These are phyloP conservation scores for Phengaris arion DNA, from an alignment of 2,888 invertebrate species.

Conservation along the genomic window DNA sequence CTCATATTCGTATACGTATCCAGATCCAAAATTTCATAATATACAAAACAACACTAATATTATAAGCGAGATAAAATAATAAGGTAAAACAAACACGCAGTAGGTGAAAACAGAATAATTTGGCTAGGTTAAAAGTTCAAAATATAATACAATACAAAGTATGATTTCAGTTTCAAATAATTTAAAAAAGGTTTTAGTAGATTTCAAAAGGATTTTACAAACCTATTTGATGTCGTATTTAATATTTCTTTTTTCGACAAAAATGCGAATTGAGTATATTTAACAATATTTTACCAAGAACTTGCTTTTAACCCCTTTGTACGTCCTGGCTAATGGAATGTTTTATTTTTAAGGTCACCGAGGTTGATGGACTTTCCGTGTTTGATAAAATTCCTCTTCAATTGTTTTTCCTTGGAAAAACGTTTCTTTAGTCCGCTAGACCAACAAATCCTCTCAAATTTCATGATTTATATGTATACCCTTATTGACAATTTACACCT, in stretches of 20 bases:
- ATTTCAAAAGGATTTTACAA: neutral
- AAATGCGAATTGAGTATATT: neutral
- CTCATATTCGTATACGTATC: too few species aligned
- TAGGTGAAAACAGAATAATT: too few species aligned
- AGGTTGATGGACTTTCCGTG: conserved; percentile 7
- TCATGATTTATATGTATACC: neutral
- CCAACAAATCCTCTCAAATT: too few species aligned
- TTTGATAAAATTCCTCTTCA: conserved; percentile 13
- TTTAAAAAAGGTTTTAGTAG: too few species aligned
- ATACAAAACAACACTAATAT: too few species aligned
- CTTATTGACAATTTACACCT: conserved; percentile 1
- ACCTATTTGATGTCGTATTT: neutral
- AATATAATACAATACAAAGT: too few species aligned
- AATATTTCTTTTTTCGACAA: neutral
- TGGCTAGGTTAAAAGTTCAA: too few species aligned
- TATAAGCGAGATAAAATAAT: too few species aligned
- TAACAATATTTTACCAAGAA: neutral
- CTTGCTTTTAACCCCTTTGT: conserved; percentile 14
- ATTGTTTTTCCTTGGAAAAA: neutral
- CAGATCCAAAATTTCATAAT: too few species aligned
- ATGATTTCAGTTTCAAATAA: too few species aligned
- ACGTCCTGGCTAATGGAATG: conserved; percentile 13
- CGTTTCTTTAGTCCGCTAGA: neutral
- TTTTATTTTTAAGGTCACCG: conserved; percentile 14
- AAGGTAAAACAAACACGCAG: too few species aligned